phyloP scores from a whole-genome alignment of 2,888 invertebrate species.

The Caenorhabditis uteleia region DNA sequence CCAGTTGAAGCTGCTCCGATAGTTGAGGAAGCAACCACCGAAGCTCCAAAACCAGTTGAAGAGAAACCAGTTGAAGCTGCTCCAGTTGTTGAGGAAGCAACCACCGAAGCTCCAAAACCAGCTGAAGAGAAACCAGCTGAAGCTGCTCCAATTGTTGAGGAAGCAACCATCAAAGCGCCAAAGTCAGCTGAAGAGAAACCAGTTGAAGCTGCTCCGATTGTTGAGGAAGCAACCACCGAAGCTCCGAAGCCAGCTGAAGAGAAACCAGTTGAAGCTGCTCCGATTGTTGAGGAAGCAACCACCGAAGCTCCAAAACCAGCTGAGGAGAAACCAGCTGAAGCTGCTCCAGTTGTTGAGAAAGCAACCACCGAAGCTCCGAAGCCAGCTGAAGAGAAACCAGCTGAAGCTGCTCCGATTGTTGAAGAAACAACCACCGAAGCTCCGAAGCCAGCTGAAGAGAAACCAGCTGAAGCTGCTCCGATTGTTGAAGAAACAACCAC shows the following conservation, averaged over 20 bases:
- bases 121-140: not conserved
- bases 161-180: constrained; percentile 10
- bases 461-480: too few relatives aligned
- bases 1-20: constrained; percentile 4
- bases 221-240: not conserved
- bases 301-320: constrained; percentile 7
- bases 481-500: too few relatives aligned
- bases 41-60: constrained; percentile 8
- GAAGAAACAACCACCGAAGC: too few relatives aligned
- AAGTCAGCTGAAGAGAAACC: constrained; percentile 6
- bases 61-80: constrained; percentile 4
- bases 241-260: not conserved
- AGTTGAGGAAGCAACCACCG: too few relatives aligned
- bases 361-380: not conserved
- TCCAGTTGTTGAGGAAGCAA: too few relatives aligned
- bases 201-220: not conserved
- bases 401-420: constrained; percentile 1
- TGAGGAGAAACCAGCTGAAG: constrained; percentile 3
- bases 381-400: constrained; percentile 1
- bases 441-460: too few relatives aligned
- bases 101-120: constrained; percentile 8
- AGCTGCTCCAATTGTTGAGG: constrained; percentile 1
- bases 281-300: too few relatives aligned
- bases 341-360: constrained; percentile 2
- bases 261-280: too few relatives aligned